A percentile compares a stretch with the other conserved stretches of the same genome.
phyloP scores from a whole-genome alignment of 2,113 vertebrate genomes.

The Indri indri region DNA sequence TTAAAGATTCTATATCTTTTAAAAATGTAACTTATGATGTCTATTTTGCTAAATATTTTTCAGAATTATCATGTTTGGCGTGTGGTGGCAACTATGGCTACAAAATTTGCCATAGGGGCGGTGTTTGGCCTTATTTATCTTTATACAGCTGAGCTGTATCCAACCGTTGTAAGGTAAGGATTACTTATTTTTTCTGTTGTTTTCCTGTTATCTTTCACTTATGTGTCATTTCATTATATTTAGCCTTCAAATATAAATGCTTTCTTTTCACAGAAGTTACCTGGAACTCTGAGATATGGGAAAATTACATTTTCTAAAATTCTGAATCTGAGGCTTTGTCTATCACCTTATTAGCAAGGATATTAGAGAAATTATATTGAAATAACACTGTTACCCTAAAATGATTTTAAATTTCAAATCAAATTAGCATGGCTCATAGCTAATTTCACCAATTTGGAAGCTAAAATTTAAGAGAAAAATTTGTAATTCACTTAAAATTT shows the following conservation, averaged over 20 bases:
- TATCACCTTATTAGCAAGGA: background rate
- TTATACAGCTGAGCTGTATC: constrained; percentile 96
- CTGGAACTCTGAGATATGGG: background rate
- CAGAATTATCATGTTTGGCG: constrained; percentile 78
- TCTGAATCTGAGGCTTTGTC: background rate
- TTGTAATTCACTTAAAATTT: background rate
- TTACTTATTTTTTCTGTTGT: background rate
- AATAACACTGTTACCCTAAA: background rate
- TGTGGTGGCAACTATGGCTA: constrained; percentile 88
- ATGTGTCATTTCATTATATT: background rate
- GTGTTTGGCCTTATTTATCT: constrained; percentile 94
- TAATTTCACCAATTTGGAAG: background rate
- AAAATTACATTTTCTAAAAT: background rate
- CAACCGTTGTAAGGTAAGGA: constrained; percentile 92
- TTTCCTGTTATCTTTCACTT: background rate
- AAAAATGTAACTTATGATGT: background rate
- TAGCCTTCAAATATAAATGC: background rate
- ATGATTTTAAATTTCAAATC: background rate
- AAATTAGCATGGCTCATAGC: background rate
- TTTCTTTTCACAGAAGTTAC: background rate
- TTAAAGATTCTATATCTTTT: background rate
- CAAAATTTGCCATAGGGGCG: constrained; percentile 93
- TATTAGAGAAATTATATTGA: background rate
- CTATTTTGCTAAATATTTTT: constrained; percentile 45
- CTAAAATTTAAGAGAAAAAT: constrained; percentile 17